Evolutionary conservation across 2,888 invertebrate genomes (phyloP).

Genomic region (Tenodera sinensis): DNA sequence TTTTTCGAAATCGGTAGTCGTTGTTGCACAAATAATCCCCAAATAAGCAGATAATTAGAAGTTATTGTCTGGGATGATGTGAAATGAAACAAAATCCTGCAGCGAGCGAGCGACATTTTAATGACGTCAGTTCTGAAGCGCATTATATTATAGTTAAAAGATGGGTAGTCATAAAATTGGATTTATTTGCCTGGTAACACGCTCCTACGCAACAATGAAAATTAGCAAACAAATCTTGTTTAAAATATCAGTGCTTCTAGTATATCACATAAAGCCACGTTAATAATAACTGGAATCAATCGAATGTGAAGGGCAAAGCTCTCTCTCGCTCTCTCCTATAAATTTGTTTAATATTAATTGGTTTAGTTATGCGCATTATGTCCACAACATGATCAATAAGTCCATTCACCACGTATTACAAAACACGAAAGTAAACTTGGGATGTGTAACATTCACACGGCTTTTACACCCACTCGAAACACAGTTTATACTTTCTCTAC

Average conservation of each 20-base stretch:
- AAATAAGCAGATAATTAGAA: too few species aligned
- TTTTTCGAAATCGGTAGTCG: too few species aligned
- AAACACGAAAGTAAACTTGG: too few species aligned
- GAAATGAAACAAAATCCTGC: not conserved
- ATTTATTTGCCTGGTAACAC: not conserved
- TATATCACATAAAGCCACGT: not conserved
- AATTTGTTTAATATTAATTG: not conserved
- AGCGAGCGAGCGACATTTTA: not conserved
- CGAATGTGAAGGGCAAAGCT: not conserved
- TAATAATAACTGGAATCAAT: not conserved
- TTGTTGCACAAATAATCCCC: too few species aligned
- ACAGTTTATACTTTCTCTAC: too few species aligned
- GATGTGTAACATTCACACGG: too few species aligned
- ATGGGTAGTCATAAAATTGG: not conserved
- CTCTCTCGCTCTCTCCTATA: too few species aligned
- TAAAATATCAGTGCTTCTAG: not conserved
- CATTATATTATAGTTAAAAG: not conserved
- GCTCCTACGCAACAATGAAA: not conserved
- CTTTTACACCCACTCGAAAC: too few species aligned
- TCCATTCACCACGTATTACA: too few species aligned
- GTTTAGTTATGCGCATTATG: not conserved
- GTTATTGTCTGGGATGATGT: too few species aligned
- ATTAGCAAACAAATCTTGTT: not conserved
- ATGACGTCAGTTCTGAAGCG: not conserved
- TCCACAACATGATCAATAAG: too few species aligned